Evolutionary conservation across 2,888 invertebrate genomes (phyloP).

Genomic region (Archips crataeganus): DNA sequence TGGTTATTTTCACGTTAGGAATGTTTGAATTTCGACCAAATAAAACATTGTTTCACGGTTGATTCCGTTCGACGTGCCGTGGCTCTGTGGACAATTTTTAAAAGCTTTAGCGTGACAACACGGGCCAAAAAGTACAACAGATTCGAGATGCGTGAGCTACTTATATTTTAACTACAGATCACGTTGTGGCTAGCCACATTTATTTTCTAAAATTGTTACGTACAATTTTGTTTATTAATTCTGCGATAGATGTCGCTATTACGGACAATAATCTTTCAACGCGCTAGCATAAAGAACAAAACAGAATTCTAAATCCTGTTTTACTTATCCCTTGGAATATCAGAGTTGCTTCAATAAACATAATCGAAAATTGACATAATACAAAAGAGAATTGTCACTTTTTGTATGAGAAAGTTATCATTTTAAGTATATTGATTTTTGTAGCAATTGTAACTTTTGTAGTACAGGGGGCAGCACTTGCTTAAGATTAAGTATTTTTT

Average conservation of each 20-base stretch:
- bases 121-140: constrained; percentile 30
- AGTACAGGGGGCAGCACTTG: too few relatives aligned
- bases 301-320: too few relatives aligned
- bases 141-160: constrained; percentile 25
- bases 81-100: constrained; percentile 32
- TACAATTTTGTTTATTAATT: not conserved
- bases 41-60: constrained; percentile 36
- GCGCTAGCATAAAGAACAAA: too few relatives aligned
- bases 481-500: too few relatives aligned
- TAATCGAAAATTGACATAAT: too few relatives aligned
- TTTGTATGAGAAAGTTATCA: too few relatives aligned
- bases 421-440: too few relatives aligned
- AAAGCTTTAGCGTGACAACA: constrained; percentile 36
- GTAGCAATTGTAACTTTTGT: too few relatives aligned
- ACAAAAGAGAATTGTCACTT: too few relatives aligned
- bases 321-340: too few relatives aligned
- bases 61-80: constrained; percentile 26
- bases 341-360: too few relatives aligned
- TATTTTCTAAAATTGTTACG: not conserved
- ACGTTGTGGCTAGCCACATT: not conserved
- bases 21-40: constrained; percentile 40
- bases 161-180: constrained; percentile 20
- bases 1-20: constrained; percentile 41
- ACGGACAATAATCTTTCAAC: not conserved
- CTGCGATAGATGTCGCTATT: not conserved